These are phyloP conservation scores for Polylopha cassiicola DNA, from an alignment of 2,888 invertebrate species.

Conservation along the genomic window DNA sequence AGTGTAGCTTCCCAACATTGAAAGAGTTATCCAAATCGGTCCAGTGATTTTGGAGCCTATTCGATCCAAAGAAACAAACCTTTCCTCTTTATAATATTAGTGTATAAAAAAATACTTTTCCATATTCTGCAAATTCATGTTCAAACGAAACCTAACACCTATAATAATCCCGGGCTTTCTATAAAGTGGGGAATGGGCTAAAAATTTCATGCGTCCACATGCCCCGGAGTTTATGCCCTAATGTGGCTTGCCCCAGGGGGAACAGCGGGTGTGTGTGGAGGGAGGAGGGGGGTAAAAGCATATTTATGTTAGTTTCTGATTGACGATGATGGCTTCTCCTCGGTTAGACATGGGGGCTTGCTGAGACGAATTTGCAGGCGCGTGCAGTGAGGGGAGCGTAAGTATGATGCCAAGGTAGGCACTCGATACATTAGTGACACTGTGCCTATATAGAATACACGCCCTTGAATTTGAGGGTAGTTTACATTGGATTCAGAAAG, in stretches of 20 bases:
- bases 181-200: slow-evolving; percentile 31
- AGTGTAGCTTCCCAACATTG: too few species aligned
- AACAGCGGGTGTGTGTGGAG: slow-evolving; percentile 20
- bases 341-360: slow-evolving; percentile 36
- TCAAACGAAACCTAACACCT: slow-evolving; percentile 3
- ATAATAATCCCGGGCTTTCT: slow-evolving; percentile 4
- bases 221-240: slow-evolving; percentile 27
- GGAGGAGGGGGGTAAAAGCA: slow-evolving; percentile 47
- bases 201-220: slow-evolving; percentile 42
- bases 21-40: too few species aligned
- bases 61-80: too few species aligned
- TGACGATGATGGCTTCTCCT: slow-evolving; percentile 63
- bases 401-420: too few species aligned
- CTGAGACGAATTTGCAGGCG: slow-evolving; percentile 34
- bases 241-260: slow-evolving; percentile 23
- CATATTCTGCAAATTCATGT: too few species aligned
- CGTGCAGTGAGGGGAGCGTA: too few species aligned
- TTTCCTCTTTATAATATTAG: too few species aligned
- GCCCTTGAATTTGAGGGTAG: too few species aligned
- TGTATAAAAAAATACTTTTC: too few species aligned
- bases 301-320: slow-evolving; percentile 74
- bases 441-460: too few species aligned
- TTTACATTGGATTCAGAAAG: background rate
- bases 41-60: too few species aligned
- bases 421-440: too few species aligned